Evolutionary conservation across 1,140 invertebrate species (phyloP).

Genomic region (Proctacanthus coquilletti): DNA sequence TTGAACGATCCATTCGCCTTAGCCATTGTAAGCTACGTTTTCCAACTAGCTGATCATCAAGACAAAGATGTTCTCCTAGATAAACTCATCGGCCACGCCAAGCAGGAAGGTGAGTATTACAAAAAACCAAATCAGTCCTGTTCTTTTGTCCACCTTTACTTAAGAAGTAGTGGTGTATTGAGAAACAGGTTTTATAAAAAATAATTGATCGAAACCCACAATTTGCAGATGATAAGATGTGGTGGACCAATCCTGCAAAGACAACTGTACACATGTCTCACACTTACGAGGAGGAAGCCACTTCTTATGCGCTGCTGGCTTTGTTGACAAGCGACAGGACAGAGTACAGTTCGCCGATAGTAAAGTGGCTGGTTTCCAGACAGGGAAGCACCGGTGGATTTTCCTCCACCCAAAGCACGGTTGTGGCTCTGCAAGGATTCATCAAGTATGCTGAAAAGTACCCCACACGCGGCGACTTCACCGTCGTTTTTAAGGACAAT

Average conservation of each 20-base stretch:
- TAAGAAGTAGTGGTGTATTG: too few relatives aligned
- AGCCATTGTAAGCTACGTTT: conserved; percentile 57
- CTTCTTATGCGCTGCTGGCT: conserved; percentile 62
- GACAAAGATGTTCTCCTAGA: not conserved
- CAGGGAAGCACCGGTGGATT: conserved; percentile 71
- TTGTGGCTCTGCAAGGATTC: conserved; percentile 55
- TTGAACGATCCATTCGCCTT: conserved; percentile 61
- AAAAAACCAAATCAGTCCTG: too few relatives aligned
- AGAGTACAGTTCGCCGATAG: conserved; percentile 56
- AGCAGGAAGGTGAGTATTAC: not conserved
- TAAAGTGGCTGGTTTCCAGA: conserved; percentile 71
- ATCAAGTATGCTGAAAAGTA: conserved; percentile 54
- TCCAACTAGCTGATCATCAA: conserved; percentile 56
- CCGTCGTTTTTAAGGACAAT: too few relatives aligned
- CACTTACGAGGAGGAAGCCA: too few relatives aligned
- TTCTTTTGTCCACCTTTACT: too few relatives aligned
- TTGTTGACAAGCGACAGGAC: conserved; percentile 48
- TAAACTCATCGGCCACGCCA: not conserved
- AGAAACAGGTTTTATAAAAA: too few relatives aligned
- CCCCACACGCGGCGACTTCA: too few relatives aligned
- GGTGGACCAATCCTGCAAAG: conserved; percentile 58
- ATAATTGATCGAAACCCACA: too few relatives aligned
- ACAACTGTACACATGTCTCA: too few relatives aligned
- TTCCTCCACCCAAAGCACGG: conserved; percentile 54
- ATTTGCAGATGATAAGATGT: conserved; percentile 50